These are phyloP conservation scores for Ethmia dodecea DNA, from an alignment of 2,888 invertebrate genomes.

Conservation along the genomic window DNA sequence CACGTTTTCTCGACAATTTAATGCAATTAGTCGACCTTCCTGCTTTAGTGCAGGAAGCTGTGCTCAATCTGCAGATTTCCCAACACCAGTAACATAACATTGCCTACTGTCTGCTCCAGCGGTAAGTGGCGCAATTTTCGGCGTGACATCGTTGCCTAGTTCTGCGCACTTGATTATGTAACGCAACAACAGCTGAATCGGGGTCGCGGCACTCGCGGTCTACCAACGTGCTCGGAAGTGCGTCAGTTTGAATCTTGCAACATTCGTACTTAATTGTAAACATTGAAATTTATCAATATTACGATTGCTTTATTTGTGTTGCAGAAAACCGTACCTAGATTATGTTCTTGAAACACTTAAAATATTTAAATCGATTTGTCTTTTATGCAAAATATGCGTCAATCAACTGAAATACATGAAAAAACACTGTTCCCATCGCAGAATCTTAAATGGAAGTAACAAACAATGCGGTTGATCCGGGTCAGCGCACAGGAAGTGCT, in stretches of 20 bases:
- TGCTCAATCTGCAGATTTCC: constrained; percentile 5
- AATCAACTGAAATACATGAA: too few relatives aligned
- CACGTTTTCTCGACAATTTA: too few relatives aligned
- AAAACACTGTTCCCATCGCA: too few relatives aligned
- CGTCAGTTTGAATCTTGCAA: constrained; percentile 52
- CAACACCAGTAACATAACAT: constrained; percentile 22
- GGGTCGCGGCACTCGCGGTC: constrained; percentile 51
- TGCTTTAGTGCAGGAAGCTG: too few relatives aligned
- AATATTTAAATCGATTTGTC: too few relatives aligned
- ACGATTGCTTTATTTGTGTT: too few relatives aligned
- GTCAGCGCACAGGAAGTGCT: constrained; percentile 45
- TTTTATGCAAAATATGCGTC: too few relatives aligned
- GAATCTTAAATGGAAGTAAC: constrained; percentile 4
- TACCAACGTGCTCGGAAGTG: constrained; percentile 38
- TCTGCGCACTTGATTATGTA: constrained; percentile 69
- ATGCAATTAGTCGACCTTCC: too few relatives aligned
- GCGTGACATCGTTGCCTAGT: constrained; percentile 76
- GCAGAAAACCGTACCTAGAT: too few relatives aligned
- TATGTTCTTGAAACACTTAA: too few relatives aligned
- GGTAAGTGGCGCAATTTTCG: constrained; percentile 71
- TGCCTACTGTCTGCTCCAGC: constrained; percentile 20
- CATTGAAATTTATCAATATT: too few relatives aligned
- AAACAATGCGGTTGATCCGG: constrained; percentile 20
- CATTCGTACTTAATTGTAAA: constrained; percentile 21
- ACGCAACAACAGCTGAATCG: constrained; percentile 64